These are phyloP conservation scores for Heloderma charlesbogerti DNA, from an alignment of 2,113 vertebrate genomes.

Conservation along the genomic window DNA sequence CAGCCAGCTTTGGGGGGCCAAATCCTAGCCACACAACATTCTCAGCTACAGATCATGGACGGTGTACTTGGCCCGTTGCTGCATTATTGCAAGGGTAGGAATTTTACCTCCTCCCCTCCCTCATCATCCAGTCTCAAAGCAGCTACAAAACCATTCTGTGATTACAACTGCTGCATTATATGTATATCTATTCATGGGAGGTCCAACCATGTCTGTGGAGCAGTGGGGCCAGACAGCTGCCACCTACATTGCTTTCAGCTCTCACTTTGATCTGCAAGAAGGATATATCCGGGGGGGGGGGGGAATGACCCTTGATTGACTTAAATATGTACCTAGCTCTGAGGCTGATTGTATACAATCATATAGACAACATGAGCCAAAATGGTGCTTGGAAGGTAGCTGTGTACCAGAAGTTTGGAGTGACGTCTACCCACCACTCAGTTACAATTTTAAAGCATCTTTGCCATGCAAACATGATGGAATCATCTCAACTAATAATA, in stretches of 20 bases:
- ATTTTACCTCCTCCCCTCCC: background rate
- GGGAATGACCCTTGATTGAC: background rate
- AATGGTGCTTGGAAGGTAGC: background rate
- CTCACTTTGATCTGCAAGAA: constrained; percentile 8
- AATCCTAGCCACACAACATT: background rate
- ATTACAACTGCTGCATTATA: background rate
- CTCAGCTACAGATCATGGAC: fast-evolving
- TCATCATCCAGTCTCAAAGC: background rate
- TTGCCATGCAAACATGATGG: background rate
- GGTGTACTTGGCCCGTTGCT: background rate
- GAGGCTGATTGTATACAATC: background rate
- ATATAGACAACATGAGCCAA: background rate
- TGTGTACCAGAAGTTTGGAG: background rate
- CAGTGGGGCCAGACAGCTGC: background rate
- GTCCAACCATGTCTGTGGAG: background rate
- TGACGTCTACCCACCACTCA: background rate
- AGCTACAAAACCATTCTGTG: background rate
- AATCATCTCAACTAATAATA: background rate
- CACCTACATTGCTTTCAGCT: background rate
- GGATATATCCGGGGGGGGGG: background rate
- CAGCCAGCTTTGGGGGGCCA: constrained; percentile 28
- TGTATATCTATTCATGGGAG: constrained; percentile 1
- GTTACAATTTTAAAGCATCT: background rate
- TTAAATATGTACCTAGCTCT: constrained; percentile 1
- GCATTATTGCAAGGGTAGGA: fast-evolving